Conservation (phyloP, 2,797 vertebrate species). For the Sebastes hubbsi region DNA sequence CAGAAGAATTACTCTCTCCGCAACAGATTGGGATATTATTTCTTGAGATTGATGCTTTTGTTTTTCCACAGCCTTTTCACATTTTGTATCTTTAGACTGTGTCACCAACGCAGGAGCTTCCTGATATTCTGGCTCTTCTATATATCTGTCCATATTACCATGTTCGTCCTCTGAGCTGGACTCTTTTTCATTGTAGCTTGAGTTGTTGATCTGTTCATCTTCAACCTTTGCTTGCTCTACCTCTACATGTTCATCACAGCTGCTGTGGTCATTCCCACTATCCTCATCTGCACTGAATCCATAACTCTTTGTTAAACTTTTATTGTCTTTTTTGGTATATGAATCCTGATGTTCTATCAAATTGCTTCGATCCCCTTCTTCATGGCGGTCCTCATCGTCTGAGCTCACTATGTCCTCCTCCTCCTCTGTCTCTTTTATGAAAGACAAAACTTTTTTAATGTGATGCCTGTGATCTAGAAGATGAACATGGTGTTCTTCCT, state of each 20-base stretch:
- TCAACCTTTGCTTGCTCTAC: conserved; percentile 15
- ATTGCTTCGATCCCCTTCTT: background rate
- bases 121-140: conserved; percentile 32
- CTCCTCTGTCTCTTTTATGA: conserved; percentile 47
- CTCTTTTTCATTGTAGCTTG: conserved; percentile 51
- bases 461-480: background rate
- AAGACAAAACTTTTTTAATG: background rate
- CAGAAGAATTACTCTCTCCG: conserved; percentile 65
- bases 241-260: conserved; percentile 50
- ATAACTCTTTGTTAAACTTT: conserved; percentile 10
- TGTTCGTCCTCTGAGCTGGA: conserved; percentile 57
- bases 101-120: conserved; percentile 9
- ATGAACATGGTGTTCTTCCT: conserved; percentile 1
- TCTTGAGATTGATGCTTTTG: conserved; percentile 8
- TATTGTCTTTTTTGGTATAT: background rate
- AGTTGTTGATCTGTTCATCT: conserved; percentile 27
- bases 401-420: conserved; percentile 53
- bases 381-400: conserved; percentile 24
- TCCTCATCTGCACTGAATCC: conserved; percentile 46
- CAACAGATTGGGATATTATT: conserved; percentile 55
- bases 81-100: conserved; percentile 17
- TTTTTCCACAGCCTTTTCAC: conserved; percentile 20
- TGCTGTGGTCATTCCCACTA: conserved; percentile 67
- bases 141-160: conserved; percentile 1
- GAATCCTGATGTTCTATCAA: conserved; percentile 22